Percentiles rank a stretch among this genome's conserved stretches.
These are phyloP conservation scores for Callipepla californica DNA, from an alignment of 2,113 vertebrate genomes.

Conservation along the genomic window DNA sequence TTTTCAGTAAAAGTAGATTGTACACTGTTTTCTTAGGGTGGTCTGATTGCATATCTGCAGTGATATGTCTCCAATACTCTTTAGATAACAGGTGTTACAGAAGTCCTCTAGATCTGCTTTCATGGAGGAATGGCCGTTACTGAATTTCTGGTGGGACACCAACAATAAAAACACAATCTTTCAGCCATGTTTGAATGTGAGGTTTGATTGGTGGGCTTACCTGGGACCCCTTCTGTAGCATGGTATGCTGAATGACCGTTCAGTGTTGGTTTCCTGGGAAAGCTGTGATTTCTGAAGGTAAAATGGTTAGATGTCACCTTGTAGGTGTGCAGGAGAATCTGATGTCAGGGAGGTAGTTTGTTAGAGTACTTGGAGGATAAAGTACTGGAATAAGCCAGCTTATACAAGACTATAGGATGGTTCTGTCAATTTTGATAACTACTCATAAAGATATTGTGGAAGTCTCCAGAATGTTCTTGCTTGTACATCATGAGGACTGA, in stretches of 20 bases:
- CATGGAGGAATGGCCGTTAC: background rate
- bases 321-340: background rate
- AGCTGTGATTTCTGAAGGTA: background rate
- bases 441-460: background rate
- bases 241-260: background rate
- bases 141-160: background rate
- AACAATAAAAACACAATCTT: background rate
- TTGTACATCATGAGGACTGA: background rate
- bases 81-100: background rate
- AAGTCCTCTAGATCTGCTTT: background rate
- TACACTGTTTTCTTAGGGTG: background rate
- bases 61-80: background rate
- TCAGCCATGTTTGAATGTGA: background rate
- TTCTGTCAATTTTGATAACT: background rate
- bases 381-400: background rate
- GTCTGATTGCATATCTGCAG: background rate
- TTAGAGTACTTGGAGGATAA: background rate
- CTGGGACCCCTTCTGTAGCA: background rate
- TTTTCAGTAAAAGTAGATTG: background rate
- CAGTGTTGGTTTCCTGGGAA: background rate
- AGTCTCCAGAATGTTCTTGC: background rate
- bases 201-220: background rate
- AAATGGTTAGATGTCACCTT: background rate
- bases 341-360: background rate
- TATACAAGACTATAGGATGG: background rate